phyloP scores from a whole-genome alignment of 1,140 invertebrate species.

The Drosophila neocordata region DNA sequence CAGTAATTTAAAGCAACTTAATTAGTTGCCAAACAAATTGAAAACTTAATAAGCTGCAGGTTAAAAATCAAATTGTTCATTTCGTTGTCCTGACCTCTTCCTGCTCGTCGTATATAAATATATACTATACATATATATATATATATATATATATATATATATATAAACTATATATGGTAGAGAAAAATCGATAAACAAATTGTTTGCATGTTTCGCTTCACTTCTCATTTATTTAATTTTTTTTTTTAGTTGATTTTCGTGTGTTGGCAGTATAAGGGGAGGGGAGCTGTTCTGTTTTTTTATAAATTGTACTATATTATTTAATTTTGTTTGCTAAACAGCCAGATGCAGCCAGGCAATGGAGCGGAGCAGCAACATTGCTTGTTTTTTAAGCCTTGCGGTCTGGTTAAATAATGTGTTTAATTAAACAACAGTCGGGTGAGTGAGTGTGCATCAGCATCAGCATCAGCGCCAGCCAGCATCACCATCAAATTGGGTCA shows the following conservation, averaged over 20 bases:
- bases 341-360: slow-evolving; percentile 4
- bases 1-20: not conserved
- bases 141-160: slow-evolving; percentile 16
- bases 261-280: too few species aligned
- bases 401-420: slow-evolving; percentile 70
- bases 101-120: not conserved
- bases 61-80: slow-evolving; percentile 30
- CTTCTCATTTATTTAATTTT: slow-evolving; percentile 18
- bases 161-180: slow-evolving; percentile 19
- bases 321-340: slow-evolving; percentile 21
- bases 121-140: not conserved
- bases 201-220: slow-evolving; percentile 25
- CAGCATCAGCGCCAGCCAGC: slow-evolving; percentile 14
- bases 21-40: slow-evolving; percentile 13
- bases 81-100: not conserved
- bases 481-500: slow-evolving; percentile 41
- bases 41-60: slow-evolving; percentile 50
- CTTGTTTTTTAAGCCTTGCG: slow-evolving; percentile 44
- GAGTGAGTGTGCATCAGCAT: slow-evolving; percentile 3
- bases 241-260: not conserved
- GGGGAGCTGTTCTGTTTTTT: too few species aligned
- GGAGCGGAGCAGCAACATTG: slow-evolving; percentile 8
- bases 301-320: slow-evolving; percentile 39
- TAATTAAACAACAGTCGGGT: slow-evolving; percentile 60
- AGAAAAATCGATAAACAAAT: slow-evolving; percentile 43